A percentile compares a stretch with the other conserved stretches of the same genome.
phyloP scores from a whole-genome alignment of 2,888 invertebrate species.

The Hermaeophaga mercurialis region DNA sequence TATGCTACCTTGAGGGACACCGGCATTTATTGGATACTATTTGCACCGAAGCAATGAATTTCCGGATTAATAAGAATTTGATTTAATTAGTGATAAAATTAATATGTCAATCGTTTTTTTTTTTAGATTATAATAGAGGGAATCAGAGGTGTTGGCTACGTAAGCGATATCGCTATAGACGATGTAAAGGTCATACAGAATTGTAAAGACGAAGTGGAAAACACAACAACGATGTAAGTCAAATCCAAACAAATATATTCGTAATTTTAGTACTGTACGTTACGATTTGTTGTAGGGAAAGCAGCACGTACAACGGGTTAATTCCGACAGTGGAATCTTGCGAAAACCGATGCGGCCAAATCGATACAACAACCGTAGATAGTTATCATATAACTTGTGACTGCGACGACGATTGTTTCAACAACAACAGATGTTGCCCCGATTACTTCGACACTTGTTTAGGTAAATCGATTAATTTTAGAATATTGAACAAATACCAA shows the following conservation, averaged over 20 bases:
- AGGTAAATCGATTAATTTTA: constrained; percentile 50
- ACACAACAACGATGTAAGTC: constrained; percentile 43
- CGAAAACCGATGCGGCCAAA: constrained; percentile 58
- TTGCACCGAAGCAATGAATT: no score
- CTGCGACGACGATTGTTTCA: constrained; percentile 64
- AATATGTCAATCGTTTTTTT: no score
- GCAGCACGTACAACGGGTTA: constrained; percentile 38
- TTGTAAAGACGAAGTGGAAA: constrained; percentile 58
- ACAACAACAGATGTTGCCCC: constrained; percentile 66
- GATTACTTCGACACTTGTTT: constrained; percentile 68
- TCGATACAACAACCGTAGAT: constrained; percentile 29
- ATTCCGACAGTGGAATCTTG: constrained; percentile 60
- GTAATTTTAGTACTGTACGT: not conserved
- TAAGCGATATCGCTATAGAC: constrained; percentile 82
- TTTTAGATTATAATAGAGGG: constrained; percentile 79
- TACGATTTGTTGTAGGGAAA: constrained; percentile 25
- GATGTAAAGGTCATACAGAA: constrained; percentile 71
- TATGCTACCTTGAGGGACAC: no score
- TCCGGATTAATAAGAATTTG: no score
- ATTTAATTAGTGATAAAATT: no score
- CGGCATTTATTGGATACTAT: no score
- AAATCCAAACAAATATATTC: no score
- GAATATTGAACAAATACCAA: no score
- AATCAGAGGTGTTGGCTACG: constrained; percentile 67
- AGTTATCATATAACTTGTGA: constrained; percentile 58